A percentile compares a stretch with the other conserved stretches of the same genome.
Conservation (phyloP, 2,797 vertebrate species). For the Sitta carolinensis region DNA sequence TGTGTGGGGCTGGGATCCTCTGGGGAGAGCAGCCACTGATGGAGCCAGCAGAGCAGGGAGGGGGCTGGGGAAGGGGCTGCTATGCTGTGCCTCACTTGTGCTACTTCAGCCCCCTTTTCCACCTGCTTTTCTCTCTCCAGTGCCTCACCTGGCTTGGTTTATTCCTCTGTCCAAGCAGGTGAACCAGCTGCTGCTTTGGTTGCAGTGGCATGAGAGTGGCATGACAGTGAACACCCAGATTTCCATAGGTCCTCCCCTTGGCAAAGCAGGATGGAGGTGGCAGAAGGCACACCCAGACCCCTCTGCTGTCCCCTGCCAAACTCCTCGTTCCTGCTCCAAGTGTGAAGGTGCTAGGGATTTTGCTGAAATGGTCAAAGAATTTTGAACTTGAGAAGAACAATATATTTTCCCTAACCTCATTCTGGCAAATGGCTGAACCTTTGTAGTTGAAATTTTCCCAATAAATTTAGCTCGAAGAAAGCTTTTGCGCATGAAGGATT, state of each 20-base stretch:
- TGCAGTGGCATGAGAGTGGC: neutral
- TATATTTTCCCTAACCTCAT: slow-evolving; percentile 65
- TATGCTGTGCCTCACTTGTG: fast-evolving
- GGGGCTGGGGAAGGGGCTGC: neutral
- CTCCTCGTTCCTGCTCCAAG: neutral
- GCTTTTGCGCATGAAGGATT: slow-evolving; percentile 42
- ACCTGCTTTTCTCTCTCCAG: neutral
- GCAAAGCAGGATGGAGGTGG: neutral
- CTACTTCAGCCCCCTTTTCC: neutral
- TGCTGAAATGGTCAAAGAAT: slow-evolving; percentile 29
- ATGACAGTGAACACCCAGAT: neutral
- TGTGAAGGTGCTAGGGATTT: slow-evolving; percentile 59
- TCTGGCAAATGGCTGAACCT: slow-evolving; percentile 55
- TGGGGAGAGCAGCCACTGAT: neutral
- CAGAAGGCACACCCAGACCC: neutral
- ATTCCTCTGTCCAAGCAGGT: neutral
- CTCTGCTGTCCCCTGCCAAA: neutral
- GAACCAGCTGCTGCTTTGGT: neutral
- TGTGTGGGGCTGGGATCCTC: neutral
- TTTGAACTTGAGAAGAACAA: slow-evolving; percentile 63
- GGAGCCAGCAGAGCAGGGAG: neutral
- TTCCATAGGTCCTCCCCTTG: neutral
- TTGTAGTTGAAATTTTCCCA: slow-evolving; percentile 62
- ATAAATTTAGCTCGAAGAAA: slow-evolving; percentile 57
- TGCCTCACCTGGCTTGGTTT: neutral